These are phyloP conservation scores for Tamandua tetradactyla DNA, from an alignment of 2,797 vertebrate species.

Conservation along the genomic window DNA sequence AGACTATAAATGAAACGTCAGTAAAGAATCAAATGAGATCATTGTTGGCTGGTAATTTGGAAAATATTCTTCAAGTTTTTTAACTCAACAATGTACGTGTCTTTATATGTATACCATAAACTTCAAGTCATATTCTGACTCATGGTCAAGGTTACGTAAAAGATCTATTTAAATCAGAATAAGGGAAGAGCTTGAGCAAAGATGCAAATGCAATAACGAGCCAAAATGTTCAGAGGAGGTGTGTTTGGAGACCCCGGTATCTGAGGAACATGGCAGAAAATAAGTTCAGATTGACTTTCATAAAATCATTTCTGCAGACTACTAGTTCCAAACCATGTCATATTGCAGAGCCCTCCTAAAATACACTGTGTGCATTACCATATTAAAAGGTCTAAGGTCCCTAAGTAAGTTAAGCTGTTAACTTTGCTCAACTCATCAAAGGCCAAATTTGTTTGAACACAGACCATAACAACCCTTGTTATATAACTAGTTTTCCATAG, in stretches of 20 bases:
- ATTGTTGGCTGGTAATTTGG: neutral
- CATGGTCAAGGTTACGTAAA: neutral
- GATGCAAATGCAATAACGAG: neutral
- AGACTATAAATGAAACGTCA: slow-evolving; percentile 6
- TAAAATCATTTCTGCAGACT: neutral
- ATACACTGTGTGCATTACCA: neutral
- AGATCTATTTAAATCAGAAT: neutral
- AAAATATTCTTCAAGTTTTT: neutral
- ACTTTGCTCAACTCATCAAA: neutral
- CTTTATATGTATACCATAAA: neutral
- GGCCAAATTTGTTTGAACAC: neutral
- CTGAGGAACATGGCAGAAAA: neutral
- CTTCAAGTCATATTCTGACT: neutral
- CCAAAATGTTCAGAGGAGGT: no score
- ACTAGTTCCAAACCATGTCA: neutral
- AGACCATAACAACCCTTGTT: neutral
- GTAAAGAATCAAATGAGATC: neutral
- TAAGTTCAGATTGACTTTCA: neutral
- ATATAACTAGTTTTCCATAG: neutral
- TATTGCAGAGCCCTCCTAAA: neutral
- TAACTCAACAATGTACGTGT: neutral
- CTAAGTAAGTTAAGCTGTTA: neutral
- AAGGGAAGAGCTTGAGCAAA: neutral
- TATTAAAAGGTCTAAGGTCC: neutral
- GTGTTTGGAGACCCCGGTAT: neutral